Conservation (phyloP, 2,888 invertebrate genomes). For the Epinotia demarniana region DNA sequence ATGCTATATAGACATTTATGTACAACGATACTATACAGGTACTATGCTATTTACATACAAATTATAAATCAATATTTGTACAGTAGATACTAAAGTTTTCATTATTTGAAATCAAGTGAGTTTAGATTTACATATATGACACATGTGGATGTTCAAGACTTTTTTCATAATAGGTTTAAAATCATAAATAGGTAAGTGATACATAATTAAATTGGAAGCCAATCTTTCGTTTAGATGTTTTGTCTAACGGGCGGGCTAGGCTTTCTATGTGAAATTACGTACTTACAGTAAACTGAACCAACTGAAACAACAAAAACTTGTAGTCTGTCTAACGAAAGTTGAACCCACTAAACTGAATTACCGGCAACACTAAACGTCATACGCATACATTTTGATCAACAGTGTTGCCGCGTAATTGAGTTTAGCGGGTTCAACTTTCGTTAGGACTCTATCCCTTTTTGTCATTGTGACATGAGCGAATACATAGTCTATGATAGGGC, state of each 20-base stretch:
- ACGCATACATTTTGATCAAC: too few species aligned
- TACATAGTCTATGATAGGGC: too few species aligned
- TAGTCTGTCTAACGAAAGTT: too few species aligned
- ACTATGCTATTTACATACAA: constrained; percentile 23
- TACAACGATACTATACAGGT: constrained; percentile 34
- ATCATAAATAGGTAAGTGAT: not conserved
- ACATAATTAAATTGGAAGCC: not conserved
- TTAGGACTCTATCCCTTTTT: too few species aligned
- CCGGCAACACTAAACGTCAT: too few species aligned
- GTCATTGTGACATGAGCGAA: not conserved
- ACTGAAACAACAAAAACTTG: too few species aligned
- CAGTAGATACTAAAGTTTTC: constrained; percentile 14
- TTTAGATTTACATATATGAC: not conserved
- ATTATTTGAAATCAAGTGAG: not conserved
- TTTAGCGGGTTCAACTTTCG: too few species aligned
- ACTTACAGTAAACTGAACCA: not conserved
- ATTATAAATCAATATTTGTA: constrained; percentile 21
- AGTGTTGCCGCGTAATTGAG: too few species aligned
- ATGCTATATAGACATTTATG: constrained; percentile 52
- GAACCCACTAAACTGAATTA: too few species aligned
- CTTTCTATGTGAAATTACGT: too few species aligned
- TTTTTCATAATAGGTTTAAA: not conserved
- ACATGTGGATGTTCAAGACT: not conserved
- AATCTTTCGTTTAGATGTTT: constrained; percentile 12
- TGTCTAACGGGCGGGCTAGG: not conserved